Percentiles rank a stretch among this genome's conserved stretches.
Evolutionary conservation across 2,113 vertebrate genomes (phyloP).

Genomic region (Sciurus niger): DNA sequence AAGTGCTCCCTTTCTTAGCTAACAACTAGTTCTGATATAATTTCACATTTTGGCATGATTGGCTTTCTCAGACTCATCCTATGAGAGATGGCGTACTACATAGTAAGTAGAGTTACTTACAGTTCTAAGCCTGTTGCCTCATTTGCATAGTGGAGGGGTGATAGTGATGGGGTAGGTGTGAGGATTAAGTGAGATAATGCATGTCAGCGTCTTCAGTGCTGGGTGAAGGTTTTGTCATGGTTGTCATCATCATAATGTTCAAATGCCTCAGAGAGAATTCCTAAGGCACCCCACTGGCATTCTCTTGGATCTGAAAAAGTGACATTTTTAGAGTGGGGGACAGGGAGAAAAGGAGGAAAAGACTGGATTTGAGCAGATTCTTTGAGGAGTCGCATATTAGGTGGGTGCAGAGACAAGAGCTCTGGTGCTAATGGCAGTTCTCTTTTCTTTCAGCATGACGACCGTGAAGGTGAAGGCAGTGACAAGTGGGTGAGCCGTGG

Average conservation of each 20-base stretch:
- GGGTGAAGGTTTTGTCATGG: not conserved
- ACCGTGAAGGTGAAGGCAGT: conserved; percentile 93
- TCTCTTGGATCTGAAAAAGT: not conserved
- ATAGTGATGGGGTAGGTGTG: not conserved
- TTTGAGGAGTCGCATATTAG: not conserved
- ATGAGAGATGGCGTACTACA: not conserved
- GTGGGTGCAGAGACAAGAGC: not conserved
- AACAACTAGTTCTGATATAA: not conserved
- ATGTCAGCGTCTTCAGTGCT: not conserved
- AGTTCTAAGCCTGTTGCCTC: not conserved
- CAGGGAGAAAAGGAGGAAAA: not conserved
- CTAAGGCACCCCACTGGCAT: not conserved
- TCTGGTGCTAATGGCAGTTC: not conserved
- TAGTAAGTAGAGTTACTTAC: not conserved
- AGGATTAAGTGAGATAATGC: not conserved
- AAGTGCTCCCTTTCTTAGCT: not conserved
- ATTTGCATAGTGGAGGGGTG: not conserved
- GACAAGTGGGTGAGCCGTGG: conserved; percentile 92
- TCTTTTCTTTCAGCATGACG: conserved; percentile 92
- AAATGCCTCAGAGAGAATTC: not conserved
- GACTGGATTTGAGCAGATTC: not conserved
- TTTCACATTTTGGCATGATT: not conserved
- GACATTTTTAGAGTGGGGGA: not conserved
- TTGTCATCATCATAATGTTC: not conserved
- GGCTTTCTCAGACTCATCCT: not conserved